Evolutionary conservation across 2,113 vertebrate genomes (phyloP).

Genomic region (Oreochromis tanganicae): DNA sequence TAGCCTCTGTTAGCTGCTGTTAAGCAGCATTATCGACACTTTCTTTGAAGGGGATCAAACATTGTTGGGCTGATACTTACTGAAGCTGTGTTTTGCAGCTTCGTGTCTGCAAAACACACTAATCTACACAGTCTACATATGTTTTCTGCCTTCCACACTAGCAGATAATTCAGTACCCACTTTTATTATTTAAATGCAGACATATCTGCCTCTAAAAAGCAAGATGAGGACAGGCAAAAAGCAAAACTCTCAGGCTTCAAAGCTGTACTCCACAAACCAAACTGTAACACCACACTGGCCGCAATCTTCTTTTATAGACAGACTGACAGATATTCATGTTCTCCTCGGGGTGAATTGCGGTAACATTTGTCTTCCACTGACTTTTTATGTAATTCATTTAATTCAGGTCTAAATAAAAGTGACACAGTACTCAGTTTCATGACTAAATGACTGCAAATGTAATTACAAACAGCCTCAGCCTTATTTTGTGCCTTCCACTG

Average conservation of each 20-base stretch:
- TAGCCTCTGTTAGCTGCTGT: not conserved
- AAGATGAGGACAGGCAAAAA: not conserved
- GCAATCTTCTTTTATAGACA: not conserved
- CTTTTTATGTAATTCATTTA: not conserved
- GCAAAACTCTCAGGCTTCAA: not conserved
- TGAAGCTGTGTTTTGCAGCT: not conserved
- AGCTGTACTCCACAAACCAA: not conserved
- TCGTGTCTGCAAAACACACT: not conserved
- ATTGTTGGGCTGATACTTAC: not conserved
- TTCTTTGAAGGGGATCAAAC: not conserved
- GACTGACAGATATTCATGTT: not conserved
- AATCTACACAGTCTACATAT: not conserved
- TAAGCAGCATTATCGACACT: not conserved
- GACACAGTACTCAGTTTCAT: not conserved
- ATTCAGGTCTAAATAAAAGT: not conserved
- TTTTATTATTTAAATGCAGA: not conserved
- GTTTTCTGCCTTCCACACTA: not conserved
- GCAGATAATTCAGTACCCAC: not conserved
- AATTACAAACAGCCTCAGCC: not conserved
- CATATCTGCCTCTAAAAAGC: not conserved
- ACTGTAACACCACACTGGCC: not conserved
- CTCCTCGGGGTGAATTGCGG: not conserved
- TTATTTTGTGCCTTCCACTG: not conserved
- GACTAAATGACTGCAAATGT: not conserved
- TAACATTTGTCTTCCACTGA: not conserved